phyloP scores from a whole-genome alignment of 2,888 invertebrate genomes.

The Coenonympha glycerion region DNA sequence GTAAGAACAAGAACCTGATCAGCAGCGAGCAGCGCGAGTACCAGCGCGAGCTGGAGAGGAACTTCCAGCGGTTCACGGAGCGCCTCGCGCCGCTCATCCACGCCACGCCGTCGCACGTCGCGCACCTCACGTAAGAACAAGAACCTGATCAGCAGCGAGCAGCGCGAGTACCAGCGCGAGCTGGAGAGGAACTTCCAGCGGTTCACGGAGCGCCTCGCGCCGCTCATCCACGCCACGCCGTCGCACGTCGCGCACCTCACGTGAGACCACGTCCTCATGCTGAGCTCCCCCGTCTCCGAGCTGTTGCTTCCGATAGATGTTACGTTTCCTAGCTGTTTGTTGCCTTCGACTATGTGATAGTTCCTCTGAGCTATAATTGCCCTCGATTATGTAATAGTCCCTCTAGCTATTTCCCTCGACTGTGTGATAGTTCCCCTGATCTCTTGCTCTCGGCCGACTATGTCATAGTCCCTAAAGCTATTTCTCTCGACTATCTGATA shows the following conservation, averaged over 20 bases:
- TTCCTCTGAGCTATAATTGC: too few species aligned
- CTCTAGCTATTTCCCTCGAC: not conserved
- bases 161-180: slow-evolving; percentile 97
- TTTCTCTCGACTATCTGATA: too few species aligned
- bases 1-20: slow-evolving; percentile 85
- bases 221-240: slow-evolving; percentile 80
- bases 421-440: not conserved
- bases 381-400: too few species aligned
- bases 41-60: slow-evolving; percentile 94
- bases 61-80: slow-evolving; percentile 89
- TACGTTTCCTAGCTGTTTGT: too few species aligned
- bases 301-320: too few species aligned
- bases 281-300: too few species aligned
- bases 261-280: too few species aligned
- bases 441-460: too few species aligned
- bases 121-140: slow-evolving; percentile 78
- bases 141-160: slow-evolving; percentile 93
- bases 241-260: slow-evolving; percentile 67
- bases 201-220: slow-evolving; percentile 87
- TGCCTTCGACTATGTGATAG: too few species aligned
- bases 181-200: slow-evolving; percentile 91
- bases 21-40: slow-evolving; percentile 97
- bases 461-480: too few species aligned
- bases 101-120: slow-evolving; percentile 70
- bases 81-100: slow-evolving; percentile 87